Base-by-base conservation (phyloP, 2,797 vertebrate genomes). In the Alosa sapidissima region DNA sequence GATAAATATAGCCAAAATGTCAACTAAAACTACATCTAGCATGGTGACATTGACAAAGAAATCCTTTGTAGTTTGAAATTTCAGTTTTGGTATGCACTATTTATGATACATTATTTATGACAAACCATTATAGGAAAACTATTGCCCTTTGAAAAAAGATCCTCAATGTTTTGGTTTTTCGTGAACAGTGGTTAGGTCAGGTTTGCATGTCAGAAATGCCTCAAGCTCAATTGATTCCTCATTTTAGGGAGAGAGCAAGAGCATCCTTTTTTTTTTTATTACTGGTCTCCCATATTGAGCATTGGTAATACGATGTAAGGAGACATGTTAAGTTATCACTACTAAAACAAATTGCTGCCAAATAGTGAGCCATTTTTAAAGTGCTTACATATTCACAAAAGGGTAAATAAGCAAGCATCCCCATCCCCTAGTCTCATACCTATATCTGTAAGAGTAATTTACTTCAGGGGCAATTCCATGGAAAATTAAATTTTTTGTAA, bases 71-170 rank as follows among this genome's bases (percentile, higher is more conserved):
- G 72, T 78, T 78, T 78, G 6, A 78, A 78, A 47, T 19, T 47
- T 45, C 36, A 41, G 4, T 36, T 78, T 78, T 78, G 72, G 72
- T 47, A 78, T 78, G 72, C 41, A 78, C 72, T 78, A 78, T 78
- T 78, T 47, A 78, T 21, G 5, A 78, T 78, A 47, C 72, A 78
- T 78, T 78, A 78, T 78, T 78, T 78, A 78, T 78, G 41, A 78
- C 72, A 78, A 78, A 45, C 72, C 41, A 78, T 47, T 21, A 10
- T 78, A 16, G 16, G 36, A 16, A 78, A 16, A 47, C 72, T 78
- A 78, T 78, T 78, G 36, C 36, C 72, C 72, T 47, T 78, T 78
- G 72, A 7, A 78, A 47, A 78, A 36, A 36, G 36, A 78, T 78
- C 72, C 33, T 47, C 36, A 21, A 10, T 45, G 19, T 78, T 78